Evolutionary conservation across 2,888 invertebrate genomes (phyloP).

Genomic region (Dendrolimus pini): DNA sequence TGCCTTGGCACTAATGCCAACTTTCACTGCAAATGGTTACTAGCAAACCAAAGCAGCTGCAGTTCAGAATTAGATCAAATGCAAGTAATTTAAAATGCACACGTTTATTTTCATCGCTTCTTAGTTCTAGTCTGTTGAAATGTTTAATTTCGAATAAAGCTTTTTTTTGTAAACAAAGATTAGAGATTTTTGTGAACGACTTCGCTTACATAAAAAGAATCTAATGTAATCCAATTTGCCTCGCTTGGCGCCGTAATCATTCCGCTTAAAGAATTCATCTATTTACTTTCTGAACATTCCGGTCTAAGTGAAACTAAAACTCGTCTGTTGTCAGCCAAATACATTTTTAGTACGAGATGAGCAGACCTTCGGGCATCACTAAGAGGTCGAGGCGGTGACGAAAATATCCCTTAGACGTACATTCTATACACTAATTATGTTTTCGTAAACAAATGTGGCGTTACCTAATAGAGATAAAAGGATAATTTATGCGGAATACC

Average conservation of each 20-base stretch:
- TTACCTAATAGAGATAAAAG: slow-evolving; percentile 17
- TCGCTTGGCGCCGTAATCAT: neutral
- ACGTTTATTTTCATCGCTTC: neutral
- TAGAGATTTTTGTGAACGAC: neutral
- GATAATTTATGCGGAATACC: slow-evolving; percentile 5
- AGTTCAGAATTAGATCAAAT: neutral
- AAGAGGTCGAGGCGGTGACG: slow-evolving; percentile 36
- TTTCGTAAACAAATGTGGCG: slow-evolving; percentile 19
- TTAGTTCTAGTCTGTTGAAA: neutral
- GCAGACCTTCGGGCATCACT: slow-evolving; percentile 39
- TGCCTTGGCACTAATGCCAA: slow-evolving; percentile 15
- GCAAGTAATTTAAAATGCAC: slow-evolving; percentile 4
- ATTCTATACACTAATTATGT: slow-evolving; percentile 18
- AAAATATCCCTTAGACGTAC: slow-evolving; percentile 35
- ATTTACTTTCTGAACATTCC: slow-evolving; percentile 7
- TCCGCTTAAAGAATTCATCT: neutral
- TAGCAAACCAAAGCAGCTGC: neutral
- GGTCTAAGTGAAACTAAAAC: slow-evolving; percentile 23
- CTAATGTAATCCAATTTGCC: neutral
- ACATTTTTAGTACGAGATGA: slow-evolving; percentile 25
- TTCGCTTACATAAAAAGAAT: neutral
- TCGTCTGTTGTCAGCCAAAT: slow-evolving; percentile 19
- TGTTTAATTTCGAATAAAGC: neutral
- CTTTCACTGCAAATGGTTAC: slow-evolving; percentile 8
- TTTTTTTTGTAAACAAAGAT: neutral